A percentile compares a stretch with the other conserved stretches of the same genome.
phyloP scores from a whole-genome alignment of 1,140 invertebrate species.

The Apis mellifera region DNA sequence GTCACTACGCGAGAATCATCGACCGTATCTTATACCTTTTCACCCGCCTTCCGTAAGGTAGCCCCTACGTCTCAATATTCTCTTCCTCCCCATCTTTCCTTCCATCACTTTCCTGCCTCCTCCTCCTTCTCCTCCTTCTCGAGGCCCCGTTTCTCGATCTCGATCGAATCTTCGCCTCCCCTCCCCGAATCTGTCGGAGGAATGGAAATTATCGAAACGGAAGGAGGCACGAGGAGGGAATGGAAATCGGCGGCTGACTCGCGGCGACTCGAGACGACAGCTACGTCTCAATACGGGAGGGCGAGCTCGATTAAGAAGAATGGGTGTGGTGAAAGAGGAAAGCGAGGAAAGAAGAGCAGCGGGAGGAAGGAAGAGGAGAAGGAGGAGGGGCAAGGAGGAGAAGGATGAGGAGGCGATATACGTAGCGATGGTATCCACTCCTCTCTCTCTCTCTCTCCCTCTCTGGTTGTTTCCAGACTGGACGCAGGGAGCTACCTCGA shows the following conservation, averaged over 20 bases:
- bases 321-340: conserved; percentile 48
- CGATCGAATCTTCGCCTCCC: background rate
- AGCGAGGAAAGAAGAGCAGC: conserved; percentile 47
- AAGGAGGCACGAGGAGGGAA: background rate
- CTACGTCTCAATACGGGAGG: conserved; percentile 44
- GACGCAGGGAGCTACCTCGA: conserved; percentile 62
- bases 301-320: conserved; percentile 58
- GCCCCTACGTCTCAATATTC: conserved; percentile 75
- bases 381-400: conserved; percentile 30
- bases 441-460: too few species aligned
- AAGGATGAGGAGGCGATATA: conserved; percentile 57
- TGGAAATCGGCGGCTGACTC: background rate
- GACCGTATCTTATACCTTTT: conserved; percentile 64
- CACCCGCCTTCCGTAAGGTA: conserved; percentile 65
- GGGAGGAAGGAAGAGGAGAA: too few species aligned
- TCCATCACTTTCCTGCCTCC: too few species aligned
- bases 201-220: background rate
- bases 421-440: conserved; percentile 69
- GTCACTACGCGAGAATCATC: conserved; percentile 67
- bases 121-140: background rate
- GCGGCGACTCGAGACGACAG: background rate
- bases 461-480: conserved; percentile 48
- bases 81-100: background rate
- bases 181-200: too few species aligned
- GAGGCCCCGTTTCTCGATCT: too few species aligned